Conservation (phyloP, 2,113 vertebrate species). For the Hemibagrus wyckioides region DNA sequence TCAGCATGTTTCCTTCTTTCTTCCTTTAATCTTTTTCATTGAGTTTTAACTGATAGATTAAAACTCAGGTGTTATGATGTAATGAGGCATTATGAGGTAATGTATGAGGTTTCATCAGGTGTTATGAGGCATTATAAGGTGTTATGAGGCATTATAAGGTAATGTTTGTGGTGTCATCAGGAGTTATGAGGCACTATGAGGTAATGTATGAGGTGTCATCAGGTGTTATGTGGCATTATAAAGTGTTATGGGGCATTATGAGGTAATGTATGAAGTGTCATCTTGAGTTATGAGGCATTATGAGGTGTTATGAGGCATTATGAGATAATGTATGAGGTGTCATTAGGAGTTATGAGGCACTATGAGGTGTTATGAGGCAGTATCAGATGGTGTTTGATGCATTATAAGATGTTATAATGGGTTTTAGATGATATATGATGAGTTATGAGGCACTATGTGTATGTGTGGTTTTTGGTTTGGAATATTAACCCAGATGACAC, state of each 20-base stretch:
- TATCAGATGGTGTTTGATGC: neutral
- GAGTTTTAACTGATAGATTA: neutral
- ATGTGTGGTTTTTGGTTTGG: neutral
- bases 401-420: neutral
- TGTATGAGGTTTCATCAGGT: neutral
- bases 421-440: neutral
- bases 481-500: constrained; percentile 35
- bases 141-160: neutral
- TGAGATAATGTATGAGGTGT: neutral
- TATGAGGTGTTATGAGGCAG: neutral
- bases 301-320: neutral
- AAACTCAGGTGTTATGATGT: neutral
- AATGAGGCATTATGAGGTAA: no score
- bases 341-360: neutral
- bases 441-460: neutral
- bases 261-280: neutral
- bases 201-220: neutral
- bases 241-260: neutral
- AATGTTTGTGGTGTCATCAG: no score
- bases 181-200: no score
- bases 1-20: neutral
- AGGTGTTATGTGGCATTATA: neutral
- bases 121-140: neutral
- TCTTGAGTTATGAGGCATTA: neutral
- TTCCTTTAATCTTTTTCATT: neutral